These are phyloP conservation scores for Syngnathus acus DNA, from an alignment of 2,797 vertebrate species.

Conservation along the genomic window DNA sequence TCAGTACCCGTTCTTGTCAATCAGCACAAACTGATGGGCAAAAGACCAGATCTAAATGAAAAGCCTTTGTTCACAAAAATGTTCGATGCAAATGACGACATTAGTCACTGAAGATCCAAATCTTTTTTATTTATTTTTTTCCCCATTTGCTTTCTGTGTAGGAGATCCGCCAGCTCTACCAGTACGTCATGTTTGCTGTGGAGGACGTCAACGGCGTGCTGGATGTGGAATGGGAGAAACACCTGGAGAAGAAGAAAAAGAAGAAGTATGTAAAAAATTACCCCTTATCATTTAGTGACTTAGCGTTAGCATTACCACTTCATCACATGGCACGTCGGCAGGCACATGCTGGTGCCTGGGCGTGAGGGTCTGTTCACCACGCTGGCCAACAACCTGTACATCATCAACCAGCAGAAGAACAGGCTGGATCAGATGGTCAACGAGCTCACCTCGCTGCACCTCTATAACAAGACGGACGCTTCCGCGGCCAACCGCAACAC, in stretches of 20 bases:
- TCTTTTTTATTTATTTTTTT: too few relatives aligned
- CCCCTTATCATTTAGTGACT: not conserved
- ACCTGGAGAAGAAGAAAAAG: constrained; percentile 85
- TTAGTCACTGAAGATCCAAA: not conserved
- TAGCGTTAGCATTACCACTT: not conserved
- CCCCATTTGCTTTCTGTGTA: constrained; percentile 32
- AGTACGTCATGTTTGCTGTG: constrained; percentile 88
- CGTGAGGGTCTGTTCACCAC: constrained; percentile 87
- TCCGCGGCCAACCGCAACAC: constrained; percentile 24
- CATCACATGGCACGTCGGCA: constrained; percentile 34
- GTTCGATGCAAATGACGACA: too few relatives aligned
- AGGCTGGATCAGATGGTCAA: constrained; percentile 77
- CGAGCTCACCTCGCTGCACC: constrained; percentile 78
- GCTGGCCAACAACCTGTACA: constrained; percentile 86
- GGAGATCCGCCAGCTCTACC: constrained; percentile 91
- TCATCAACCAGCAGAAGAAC: constrained; percentile 91
- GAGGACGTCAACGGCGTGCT: constrained; percentile 92
- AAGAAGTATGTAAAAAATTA: constrained; percentile 58
- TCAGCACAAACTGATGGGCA: too few relatives aligned
- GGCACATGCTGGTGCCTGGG: constrained; percentile 84
- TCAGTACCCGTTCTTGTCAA: too few relatives aligned
- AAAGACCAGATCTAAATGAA: too few relatives aligned
- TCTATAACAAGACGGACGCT: constrained; percentile 77
- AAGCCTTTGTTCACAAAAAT: too few relatives aligned
- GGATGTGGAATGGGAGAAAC: constrained; percentile 91